A percentile compares a stretch with the other conserved stretches of the same genome.
phyloP scores from a whole-genome alignment of 2,797 vertebrate species.

The Tapera naevia region DNA sequence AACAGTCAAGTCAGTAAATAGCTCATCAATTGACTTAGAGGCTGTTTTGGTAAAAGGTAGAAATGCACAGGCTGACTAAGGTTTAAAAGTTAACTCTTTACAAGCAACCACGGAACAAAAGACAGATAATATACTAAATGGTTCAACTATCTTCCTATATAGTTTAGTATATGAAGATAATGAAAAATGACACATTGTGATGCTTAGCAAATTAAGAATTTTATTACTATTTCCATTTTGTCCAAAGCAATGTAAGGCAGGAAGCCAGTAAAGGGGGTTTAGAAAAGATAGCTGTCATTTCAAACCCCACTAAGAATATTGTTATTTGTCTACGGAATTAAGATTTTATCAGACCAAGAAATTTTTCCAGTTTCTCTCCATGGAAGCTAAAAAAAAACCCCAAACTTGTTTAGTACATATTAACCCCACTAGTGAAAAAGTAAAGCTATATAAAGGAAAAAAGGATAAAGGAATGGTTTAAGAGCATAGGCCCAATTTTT shows the following conservation, averaged over 20 bases:
- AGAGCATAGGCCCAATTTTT: background rate
- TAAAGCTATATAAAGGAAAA: background rate
- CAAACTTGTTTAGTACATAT: background rate
- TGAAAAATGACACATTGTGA: background rate
- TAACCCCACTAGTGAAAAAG: background rate
- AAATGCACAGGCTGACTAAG: background rate
- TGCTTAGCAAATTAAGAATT: background rate
- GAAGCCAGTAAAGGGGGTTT: background rate
- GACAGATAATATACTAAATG: background rate
- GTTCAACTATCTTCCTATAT: background rate
- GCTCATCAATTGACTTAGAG: background rate
- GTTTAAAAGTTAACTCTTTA: background rate
- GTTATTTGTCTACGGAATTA: background rate
- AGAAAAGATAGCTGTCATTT: background rate
- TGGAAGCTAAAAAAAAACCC: background rate
- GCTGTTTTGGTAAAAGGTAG: background rate
- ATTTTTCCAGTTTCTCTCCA: background rate
- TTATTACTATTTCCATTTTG: background rate
- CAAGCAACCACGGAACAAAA: background rate
- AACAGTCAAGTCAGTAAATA: background rate
- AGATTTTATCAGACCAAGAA: background rate
- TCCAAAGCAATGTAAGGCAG: background rate
- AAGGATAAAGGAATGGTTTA: background rate
- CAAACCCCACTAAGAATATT: background rate
- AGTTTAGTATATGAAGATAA: background rate